A percentile compares a stretch with the other conserved stretches of the same genome.
These are phyloP conservation scores for Procavia capensis DNA, from an alignment of 2,113 vertebrate genomes.

Conservation along the genomic window DNA sequence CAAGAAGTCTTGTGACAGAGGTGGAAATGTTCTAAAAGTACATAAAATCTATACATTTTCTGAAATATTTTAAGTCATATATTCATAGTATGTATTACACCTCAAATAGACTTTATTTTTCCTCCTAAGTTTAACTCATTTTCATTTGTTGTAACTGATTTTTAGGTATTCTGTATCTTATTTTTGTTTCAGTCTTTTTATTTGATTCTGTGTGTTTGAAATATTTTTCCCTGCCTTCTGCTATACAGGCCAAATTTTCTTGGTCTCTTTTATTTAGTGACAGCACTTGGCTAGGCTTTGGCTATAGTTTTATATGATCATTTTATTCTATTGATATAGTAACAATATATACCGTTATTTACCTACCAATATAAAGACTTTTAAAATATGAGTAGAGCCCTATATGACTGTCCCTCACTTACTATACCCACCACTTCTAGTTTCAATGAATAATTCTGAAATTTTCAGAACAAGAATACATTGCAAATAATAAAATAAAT, in stretches of 20 bases:
- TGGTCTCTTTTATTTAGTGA: neutral
- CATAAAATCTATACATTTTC: neutral
- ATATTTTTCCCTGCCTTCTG: neutral
- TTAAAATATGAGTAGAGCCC: neutral
- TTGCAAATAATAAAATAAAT: neutral
- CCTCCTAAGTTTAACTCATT: neutral
- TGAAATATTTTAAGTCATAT: neutral
- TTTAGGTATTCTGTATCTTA: neutral
- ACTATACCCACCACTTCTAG: neutral
- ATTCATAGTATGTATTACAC: neutral
- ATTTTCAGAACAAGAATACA: neutral
- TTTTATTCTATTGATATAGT: neutral
- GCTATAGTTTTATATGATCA: neutral
- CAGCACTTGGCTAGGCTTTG: no score
- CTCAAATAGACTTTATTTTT: neutral
- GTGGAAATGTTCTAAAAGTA: neutral
- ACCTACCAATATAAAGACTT: neutral
- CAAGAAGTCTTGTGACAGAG: neutral
- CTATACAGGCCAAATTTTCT: neutral
- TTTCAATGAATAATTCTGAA: neutral
- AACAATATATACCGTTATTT: neutral
- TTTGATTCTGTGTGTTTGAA: neutral
- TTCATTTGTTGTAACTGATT: neutral
- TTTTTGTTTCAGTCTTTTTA: neutral
- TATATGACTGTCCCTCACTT: neutral